A percentile compares a stretch with the other conserved stretches of the same genome.
These are phyloP conservation scores for Meteorus colon DNA, from an alignment of 2,888 invertebrate species.

Conservation along the genomic window DNA sequence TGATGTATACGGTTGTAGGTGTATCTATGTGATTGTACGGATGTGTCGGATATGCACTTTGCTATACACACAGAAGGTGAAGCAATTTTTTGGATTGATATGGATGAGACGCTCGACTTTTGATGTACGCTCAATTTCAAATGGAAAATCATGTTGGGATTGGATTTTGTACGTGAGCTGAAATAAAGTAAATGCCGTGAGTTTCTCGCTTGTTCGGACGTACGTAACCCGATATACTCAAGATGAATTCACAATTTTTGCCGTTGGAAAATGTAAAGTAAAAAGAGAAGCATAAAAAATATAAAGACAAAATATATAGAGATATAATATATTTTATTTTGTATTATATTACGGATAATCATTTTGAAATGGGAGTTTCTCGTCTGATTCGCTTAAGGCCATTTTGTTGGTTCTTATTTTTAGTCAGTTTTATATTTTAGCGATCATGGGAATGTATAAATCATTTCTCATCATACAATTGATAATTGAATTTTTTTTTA, in stretches of 20 bases:
- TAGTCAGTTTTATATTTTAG: not conserved
- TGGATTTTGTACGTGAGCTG: slow-evolving; percentile 70
- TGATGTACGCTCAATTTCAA: slow-evolving; percentile 71
- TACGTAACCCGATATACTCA: slow-evolving; percentile 36
- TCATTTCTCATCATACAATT: too few species aligned
- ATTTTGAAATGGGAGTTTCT: not conserved
- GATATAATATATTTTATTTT: not conserved
- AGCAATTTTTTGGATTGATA: slow-evolving; percentile 64
- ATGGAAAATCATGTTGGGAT: slow-evolving; percentile 70
- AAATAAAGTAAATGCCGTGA: slow-evolving; percentile 61
- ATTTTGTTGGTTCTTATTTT: not conserved
- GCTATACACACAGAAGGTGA: slow-evolving; percentile 41
- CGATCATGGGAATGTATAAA: too few species aligned
- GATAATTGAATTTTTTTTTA: too few species aligned
- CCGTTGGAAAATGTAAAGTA: slow-evolving; percentile 13
- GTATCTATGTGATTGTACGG: not conserved
- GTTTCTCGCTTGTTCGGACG: slow-evolving; percentile 43
- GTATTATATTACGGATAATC: not conserved
- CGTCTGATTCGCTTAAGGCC: not conserved
- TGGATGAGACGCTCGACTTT: slow-evolving; percentile 67
- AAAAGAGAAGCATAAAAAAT: slow-evolving; percentile 1
- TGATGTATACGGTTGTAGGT: slow-evolving; percentile 35
- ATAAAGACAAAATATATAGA: not conserved
- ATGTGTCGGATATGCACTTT: not conserved
- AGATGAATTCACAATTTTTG: slow-evolving; percentile 40